Evolutionary conservation across 2,888 invertebrate species (phyloP), one percentile per base, ranked within the genome.

Genomic region (Theristus sp.): DNA sequence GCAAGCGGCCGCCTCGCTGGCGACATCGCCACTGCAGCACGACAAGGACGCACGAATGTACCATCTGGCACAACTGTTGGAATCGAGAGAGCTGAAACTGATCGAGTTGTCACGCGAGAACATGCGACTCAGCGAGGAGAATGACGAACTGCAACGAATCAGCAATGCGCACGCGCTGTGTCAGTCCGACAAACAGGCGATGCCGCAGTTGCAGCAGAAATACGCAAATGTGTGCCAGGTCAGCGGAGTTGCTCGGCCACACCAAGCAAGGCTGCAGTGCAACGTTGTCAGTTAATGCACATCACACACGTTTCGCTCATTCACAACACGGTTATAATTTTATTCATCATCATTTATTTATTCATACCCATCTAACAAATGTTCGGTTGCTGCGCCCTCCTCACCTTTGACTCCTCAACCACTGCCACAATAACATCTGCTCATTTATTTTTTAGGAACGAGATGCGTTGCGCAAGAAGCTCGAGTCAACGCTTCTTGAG

Each of bases 41-140:
- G n/a, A n/a, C n/a, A n/a, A n/a, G n/a, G 38, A 38, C 17, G 10
- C 6, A 38, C 38, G 38, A 6, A 13, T 38, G 38, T 38, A 38
- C 38, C 90, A 91, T 75, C 83, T 89, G 80, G 84, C 85, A 0
- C 89, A 89, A 73, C 82, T 90, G 57, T 77, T 93, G 57, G 89
- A 91, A 73, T 84, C 85, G 0, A 80, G 90, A 63, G 93, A 93
- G 75, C 82, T 84, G 59, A 87, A 88, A 73, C 76, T 88, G 25
- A 78, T 87, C 66, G 88, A 89, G 73, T 81, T 89, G 56, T 86
- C 87, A 69, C 82, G 86, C 63, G 84, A 82, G 70, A 89, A 90
- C 76, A 84, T 84, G 20, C 87, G 88, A 68, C 76, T 91, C 28
- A 82, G 82, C 56, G 90, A 91, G 69, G 76, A 78, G 62, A 81